Percentiles rank a stretch among this genome's conserved stretches.
Conservation (phyloP, 1,140 invertebrate genomes). For the Thaumetopoea pityocampa region DNA sequence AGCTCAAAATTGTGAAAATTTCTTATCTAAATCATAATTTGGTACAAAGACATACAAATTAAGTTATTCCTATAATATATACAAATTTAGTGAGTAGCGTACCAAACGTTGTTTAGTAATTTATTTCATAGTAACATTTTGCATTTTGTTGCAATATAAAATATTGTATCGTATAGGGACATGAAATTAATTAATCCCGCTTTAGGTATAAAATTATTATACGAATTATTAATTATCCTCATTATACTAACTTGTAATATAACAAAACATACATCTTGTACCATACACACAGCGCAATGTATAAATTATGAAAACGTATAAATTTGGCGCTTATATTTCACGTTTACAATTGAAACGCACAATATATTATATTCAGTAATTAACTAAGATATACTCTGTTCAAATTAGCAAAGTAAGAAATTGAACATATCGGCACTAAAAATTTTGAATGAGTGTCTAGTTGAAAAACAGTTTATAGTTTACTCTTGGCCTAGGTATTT, state of each 20-base stretch:
- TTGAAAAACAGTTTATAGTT: no score
- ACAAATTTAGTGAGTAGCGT: slow-evolving; percentile 51
- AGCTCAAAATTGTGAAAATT: slow-evolving; percentile 46
- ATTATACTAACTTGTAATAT: slow-evolving; percentile 13
- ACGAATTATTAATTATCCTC: slow-evolving; percentile 7
- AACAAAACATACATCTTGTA: slow-evolving; percentile 4
- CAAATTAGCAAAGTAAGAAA: no score
- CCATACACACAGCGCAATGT: slow-evolving; percentile 7
- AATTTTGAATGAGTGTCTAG: no score
- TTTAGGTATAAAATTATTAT: slow-evolving; percentile 48
- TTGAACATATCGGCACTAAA: no score
- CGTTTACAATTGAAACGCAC: slow-evolving; percentile 9
- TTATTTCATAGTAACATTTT: slow-evolving; percentile 62
- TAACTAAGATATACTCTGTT: slow-evolving; percentile 31
- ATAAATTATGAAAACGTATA: slow-evolving; percentile 6
- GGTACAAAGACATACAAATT: slow-evolving; percentile 71
- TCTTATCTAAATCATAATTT: slow-evolving; percentile 45
- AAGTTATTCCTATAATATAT: slow-evolving; percentile 59
- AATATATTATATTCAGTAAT: slow-evolving; percentile 17
- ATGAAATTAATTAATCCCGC: slow-evolving; percentile 42
- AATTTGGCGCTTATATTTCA: slow-evolving; percentile 11
- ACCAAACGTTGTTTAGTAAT: slow-evolving; percentile 49
- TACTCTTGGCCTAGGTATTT: no score
- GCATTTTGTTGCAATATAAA: slow-evolving; percentile 51
- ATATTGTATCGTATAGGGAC: slow-evolving; percentile 44